Percentiles rank a stretch among this genome's conserved stretches.
phyloP scores from a whole-genome alignment of 2,113 vertebrate species.

The Albula goreensis region DNA sequence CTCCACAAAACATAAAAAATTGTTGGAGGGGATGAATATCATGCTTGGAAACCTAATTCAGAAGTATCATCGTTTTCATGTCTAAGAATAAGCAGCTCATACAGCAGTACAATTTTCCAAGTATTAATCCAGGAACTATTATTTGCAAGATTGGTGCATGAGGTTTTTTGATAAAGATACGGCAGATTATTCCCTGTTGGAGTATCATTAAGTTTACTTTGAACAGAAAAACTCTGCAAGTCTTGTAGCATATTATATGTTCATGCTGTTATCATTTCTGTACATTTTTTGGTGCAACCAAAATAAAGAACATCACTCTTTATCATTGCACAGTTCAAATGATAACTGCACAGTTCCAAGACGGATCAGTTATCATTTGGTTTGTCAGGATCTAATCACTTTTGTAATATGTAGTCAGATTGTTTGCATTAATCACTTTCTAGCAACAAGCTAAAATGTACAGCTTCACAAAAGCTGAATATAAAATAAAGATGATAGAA shows the following conservation, averaged over 20 bases:
- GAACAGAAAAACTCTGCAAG: too few relatives aligned
- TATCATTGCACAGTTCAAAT: neutral
- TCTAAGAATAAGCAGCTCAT: neutral
- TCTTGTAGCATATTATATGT: too few relatives aligned
- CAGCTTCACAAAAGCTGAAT: neutral
- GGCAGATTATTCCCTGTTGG: too few relatives aligned
- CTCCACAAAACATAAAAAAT: neutral
- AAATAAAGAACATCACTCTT: neutral
- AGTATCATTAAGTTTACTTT: too few relatives aligned
- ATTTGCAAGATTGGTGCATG: neutral
- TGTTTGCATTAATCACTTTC: neutral
- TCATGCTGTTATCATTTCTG: neutral
- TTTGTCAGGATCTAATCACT: neutral
- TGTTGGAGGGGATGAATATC: too few relatives aligned
- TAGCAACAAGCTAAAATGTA: neutral
- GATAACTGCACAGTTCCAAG: too few relatives aligned
- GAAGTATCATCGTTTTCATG: neutral
- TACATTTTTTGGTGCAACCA: neutral
- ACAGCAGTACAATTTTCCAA: neutral
- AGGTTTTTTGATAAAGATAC: neutral
- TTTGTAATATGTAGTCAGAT: neutral
- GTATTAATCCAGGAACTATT: neutral
- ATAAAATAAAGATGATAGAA: slow-evolving; percentile 21
- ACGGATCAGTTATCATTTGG: neutral
- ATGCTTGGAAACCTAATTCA: neutral